A percentile compares a stretch with the other conserved stretches of the same genome.
Evolutionary conservation across 92 coral and sea anemone genomes (phyloP).

Genomic region (Parazoanthus swiftii): DNA sequence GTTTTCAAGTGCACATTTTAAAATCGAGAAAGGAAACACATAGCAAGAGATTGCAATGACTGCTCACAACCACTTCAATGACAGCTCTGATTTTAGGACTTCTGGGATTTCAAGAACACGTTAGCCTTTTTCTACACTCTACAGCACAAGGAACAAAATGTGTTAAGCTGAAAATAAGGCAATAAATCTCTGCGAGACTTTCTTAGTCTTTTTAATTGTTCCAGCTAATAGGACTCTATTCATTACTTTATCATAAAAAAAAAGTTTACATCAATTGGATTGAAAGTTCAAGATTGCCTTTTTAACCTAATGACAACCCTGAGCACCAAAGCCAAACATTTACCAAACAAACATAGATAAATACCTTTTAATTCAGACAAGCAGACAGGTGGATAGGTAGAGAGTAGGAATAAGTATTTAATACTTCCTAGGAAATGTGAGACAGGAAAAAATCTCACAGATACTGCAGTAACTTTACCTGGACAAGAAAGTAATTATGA

Average conservation of each 20-base stretch:
- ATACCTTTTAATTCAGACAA: too few relatives aligned
- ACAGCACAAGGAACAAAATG: too few relatives aligned
- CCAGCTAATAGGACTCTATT: too few relatives aligned
- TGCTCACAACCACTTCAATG: background rate
- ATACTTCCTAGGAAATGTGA: background rate
- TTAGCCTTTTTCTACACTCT: too few relatives aligned
- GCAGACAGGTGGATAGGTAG: background rate
- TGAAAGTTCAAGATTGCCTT: too few relatives aligned
- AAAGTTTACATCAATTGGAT: too few relatives aligned
- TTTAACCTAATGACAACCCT: too few relatives aligned
- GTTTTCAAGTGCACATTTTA: background rate
- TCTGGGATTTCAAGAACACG: background rate
- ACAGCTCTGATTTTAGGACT: background rate
- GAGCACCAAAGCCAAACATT: too few relatives aligned
- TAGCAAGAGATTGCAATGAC: background rate
- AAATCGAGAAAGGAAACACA: background rate
- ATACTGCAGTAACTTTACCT: background rate
- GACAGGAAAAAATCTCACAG: background rate
- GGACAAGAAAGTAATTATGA: background rate
- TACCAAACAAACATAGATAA: too few relatives aligned
- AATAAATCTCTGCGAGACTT: too few relatives aligned
- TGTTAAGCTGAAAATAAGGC: background rate
- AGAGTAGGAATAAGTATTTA: too few relatives aligned
- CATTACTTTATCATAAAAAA: background rate
- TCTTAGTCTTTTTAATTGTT: background rate